Evolutionary conservation across 2,113 vertebrate species (phyloP).

Genomic region (Entelurus aequoreus): DNA sequence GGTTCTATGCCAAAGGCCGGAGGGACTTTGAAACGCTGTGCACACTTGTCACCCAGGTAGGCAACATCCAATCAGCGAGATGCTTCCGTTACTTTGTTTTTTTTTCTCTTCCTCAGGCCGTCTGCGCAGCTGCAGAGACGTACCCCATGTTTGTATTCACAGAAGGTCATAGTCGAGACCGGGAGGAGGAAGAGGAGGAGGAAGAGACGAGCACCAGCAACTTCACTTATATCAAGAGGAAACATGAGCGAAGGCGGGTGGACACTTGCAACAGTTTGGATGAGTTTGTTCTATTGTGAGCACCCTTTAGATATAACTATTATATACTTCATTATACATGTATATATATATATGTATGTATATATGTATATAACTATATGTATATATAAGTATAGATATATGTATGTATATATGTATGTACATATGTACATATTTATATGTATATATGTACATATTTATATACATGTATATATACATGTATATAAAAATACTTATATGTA

Average conservation of each 20-base stretch:
- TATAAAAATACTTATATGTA: too few species aligned
- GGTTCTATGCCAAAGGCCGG: slow-evolving; percentile 78
- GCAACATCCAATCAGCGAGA: not conserved
- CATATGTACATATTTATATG: too few species aligned
- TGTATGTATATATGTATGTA: too few species aligned
- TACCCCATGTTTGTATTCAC: slow-evolving; percentile 86
- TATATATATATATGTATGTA: too few species aligned
- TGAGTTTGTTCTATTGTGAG: slow-evolving; percentile 83
- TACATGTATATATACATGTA: too few species aligned
- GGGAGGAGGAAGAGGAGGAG: slow-evolving; percentile 55
- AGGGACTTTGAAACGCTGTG: slow-evolving; percentile 77
- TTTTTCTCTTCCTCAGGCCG: slow-evolving; percentile 59
- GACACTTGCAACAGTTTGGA: slow-evolving; percentile 69
- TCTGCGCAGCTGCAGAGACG: slow-evolving; percentile 70
- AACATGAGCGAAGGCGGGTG: slow-evolving; percentile 30
- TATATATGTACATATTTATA: too few species aligned
- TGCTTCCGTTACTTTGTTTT: not conserved
- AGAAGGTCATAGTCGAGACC: slow-evolving; percentile 71
- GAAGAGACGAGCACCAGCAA: slow-evolving; percentile 41
- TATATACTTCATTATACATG: too few species aligned
- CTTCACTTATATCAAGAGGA: slow-evolving; percentile 45
- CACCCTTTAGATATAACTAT: not conserved
- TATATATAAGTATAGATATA: too few species aligned
- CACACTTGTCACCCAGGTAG: slow-evolving; percentile 68
- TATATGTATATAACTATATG: too few species aligned